Percentiles rank a stretch among this genome's conserved stretches.
These are phyloP conservation scores for Parnassius mnemosyne DNA, from an alignment of 2,888 invertebrate genomes.

Conservation along the genomic window DNA sequence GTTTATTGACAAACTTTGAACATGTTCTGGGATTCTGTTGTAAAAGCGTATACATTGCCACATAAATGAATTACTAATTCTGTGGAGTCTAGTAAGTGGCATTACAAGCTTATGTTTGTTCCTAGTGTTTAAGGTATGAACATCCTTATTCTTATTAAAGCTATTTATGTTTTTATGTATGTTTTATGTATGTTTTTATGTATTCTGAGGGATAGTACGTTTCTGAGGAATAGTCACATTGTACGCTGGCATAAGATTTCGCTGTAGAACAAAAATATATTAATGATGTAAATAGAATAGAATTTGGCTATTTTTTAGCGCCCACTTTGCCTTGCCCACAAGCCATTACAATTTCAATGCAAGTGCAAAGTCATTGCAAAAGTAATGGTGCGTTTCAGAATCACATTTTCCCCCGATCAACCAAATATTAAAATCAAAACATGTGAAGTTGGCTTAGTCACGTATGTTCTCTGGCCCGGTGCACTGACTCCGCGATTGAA, in stretches of 20 bases:
- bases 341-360: constrained; percentile 46
- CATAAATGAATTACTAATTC: too few relatives aligned
- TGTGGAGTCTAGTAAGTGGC: too few relatives aligned
- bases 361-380: constrained; percentile 43
- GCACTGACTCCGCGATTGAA: constrained; percentile 61
- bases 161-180: too few relatives aligned
- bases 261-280: constrained; percentile 13
- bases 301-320: constrained; percentile 12
- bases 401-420: constrained; percentile 60
- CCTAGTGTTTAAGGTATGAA: too few relatives aligned
- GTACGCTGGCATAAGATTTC: background rate
- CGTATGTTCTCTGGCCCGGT: constrained; percentile 64
- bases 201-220: too few relatives aligned
- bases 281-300: constrained; percentile 10
- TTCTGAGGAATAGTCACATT: background rate
- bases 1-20: too few relatives aligned
- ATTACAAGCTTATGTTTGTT: too few relatives aligned
- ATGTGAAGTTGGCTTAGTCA: constrained; percentile 67
- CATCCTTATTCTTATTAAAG: too few relatives aligned
- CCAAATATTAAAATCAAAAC: constrained; percentile 69
- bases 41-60: too few relatives aligned
- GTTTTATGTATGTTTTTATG: too few relatives aligned
- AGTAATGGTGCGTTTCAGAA: constrained; percentile 57
- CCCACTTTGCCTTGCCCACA: constrained; percentile 16
- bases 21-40: too few relatives aligned